Conservation (phyloP, 2,797 vertebrate species). For the Acipenser oxyrinchus region DNA sequence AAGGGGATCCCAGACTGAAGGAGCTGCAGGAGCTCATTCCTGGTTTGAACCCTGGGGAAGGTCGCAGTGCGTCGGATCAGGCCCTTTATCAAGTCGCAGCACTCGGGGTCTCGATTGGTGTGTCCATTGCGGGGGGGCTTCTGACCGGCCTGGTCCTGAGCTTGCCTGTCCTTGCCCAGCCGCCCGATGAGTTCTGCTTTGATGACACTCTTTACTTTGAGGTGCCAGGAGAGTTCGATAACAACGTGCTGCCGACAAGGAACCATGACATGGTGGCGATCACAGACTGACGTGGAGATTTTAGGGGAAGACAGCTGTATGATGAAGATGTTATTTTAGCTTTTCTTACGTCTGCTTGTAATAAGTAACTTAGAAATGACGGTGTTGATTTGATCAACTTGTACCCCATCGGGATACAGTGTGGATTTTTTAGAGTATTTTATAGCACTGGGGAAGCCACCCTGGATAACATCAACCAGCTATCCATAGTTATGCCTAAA, state of each 20-base stretch:
- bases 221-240: conserved; percentile 46
- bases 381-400: too few relatives aligned
- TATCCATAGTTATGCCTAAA: too few relatives aligned
- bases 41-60: conserved; percentile 24
- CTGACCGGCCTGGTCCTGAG: conserved; percentile 55
- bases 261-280: conserved; percentile 3
- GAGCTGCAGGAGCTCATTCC: conserved; percentile 41
- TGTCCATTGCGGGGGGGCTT: conserved; percentile 51
- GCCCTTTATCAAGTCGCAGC: conserved; percentile 62
- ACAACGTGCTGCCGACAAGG: not conserved
- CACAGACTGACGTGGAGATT: too few relatives aligned
- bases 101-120: conserved; percentile 46
- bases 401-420: too few relatives aligned
- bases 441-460: too few relatives aligned
- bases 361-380: too few relatives aligned
- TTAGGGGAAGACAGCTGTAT: too few relatives aligned
- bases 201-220: conserved; percentile 67
- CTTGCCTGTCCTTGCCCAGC: conserved; percentile 54
- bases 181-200: conserved; percentile 54
- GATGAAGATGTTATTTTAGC: too few relatives aligned
- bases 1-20: conserved; percentile 47
- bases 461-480: too few relatives aligned
- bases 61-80: conserved; percentile 43
- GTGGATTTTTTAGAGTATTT: too few relatives aligned
- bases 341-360: too few relatives aligned